Evolutionary conservation across 2,888 invertebrate species (phyloP).

Genomic region (Tolmerus cingulatus): DNA sequence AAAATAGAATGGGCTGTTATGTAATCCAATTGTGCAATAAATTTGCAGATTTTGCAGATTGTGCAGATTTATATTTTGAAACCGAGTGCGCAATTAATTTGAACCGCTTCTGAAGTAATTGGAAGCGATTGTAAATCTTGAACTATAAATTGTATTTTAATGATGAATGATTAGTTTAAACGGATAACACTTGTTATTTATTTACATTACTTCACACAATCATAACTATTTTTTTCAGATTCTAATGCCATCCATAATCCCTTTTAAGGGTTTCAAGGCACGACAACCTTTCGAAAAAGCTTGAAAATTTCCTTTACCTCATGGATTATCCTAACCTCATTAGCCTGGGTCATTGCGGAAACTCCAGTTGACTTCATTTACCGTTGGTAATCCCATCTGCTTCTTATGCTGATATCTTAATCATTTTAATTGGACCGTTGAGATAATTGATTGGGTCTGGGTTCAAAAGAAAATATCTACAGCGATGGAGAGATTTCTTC

Average conservation of each 20-base stretch:
- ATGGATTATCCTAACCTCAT: not conserved
- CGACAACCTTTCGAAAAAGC: not conserved
- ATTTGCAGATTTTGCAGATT: not conserved
- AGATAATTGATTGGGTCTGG: conserved; percentile 16
- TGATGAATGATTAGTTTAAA: too few relatives aligned
- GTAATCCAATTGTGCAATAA: not conserved
- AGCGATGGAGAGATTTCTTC: not conserved
- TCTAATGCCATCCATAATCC: not conserved
- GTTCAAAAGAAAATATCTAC: not conserved
- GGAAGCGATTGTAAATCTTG: too few relatives aligned
- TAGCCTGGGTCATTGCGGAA: not conserved
- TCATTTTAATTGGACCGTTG: conserved; percentile 23
- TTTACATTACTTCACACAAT: too few relatives aligned
- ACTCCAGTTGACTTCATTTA: not conserved
- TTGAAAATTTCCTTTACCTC: not conserved
- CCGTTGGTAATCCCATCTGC: not conserved
- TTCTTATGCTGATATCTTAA: conserved; percentile 3
- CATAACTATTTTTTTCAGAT: not conserved
- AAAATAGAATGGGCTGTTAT: not conserved
- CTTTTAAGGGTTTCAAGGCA: not conserved
- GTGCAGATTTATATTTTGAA: not conserved
- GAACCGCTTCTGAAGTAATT: not conserved
- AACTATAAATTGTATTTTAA: too few relatives aligned
- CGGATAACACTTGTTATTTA: too few relatives aligned
- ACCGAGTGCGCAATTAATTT: not conserved